phyloP scores from a whole-genome alignment of 1,140 invertebrate species.

The Onthophagus taurus region DNA sequence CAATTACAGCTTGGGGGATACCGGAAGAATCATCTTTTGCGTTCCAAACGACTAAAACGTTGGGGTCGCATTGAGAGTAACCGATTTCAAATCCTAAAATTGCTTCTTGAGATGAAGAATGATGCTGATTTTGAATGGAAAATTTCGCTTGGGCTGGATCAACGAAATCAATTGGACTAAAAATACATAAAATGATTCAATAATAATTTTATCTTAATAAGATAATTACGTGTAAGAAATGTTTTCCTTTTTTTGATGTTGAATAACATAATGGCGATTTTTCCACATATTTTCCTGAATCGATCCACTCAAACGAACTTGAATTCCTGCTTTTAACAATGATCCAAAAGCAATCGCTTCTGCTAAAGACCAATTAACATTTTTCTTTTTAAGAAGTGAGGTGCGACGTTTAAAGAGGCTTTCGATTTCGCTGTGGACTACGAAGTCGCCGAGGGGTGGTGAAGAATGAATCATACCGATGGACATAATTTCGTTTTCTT shows the following conservation, averaged over 20 bases:
- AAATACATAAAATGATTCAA: constrained; percentile 22
- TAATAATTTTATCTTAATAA: not conserved
- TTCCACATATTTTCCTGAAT: too few species aligned
- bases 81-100: constrained; percentile 71
- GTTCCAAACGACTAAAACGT: constrained; percentile 79
- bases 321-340: constrained; percentile 50
- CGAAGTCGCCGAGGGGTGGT: constrained; percentile 35
- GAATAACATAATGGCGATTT: constrained; percentile 64
- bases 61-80: constrained; percentile 75
- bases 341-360: constrained; percentile 80
- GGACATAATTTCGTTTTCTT: not conserved
- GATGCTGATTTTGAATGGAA: constrained; percentile 77
- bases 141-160: constrained; percentile 67
- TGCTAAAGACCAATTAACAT: constrained; percentile 75
- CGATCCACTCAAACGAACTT: constrained; percentile 65
- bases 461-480: not conserved
- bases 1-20: constrained; percentile 75
- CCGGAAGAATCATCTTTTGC: constrained; percentile 85
- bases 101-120: constrained; percentile 70
- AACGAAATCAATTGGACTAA: constrained; percentile 57
- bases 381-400: constrained; percentile 55
- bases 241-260: constrained; percentile 69
- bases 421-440: constrained; percentile 53
- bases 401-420: constrained; percentile 50
- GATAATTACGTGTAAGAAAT: constrained; percentile 37